Evolutionary conservation across 2,888 invertebrate species (phyloP), one percentile per base, ranked within the genome.

Genomic region (Morinoia aosen): DNA sequence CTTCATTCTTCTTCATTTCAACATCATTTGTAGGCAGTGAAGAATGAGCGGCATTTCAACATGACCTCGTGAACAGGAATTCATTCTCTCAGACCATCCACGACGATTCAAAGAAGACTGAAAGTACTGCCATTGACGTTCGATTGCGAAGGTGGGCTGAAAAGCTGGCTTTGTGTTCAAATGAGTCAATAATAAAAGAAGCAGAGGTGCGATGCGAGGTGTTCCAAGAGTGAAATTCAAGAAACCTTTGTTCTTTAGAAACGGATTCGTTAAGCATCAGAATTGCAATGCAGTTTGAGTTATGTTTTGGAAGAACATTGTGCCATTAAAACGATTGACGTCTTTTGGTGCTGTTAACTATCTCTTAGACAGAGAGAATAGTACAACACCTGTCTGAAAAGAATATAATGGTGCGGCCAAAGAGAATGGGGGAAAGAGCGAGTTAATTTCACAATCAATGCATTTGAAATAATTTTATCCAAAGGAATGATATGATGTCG

Each of bases 1-100:
- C 95, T 95, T 95, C 95, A 96, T 96, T 95, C 95, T 95, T 96
- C 96, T 96, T 96, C 96, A 96, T 96, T 96, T 96, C 91, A 96
- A 95, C 96, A 95, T 96, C 95, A 96, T 96, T 96, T 96, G 58
- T 88, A 91, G 91, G 95, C 90, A 88, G 48, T 93, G 93, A 93
- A 93, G 93, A 93, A 93, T 93, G 93, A 93, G 93, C n/a, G 93
- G 93, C 93, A 93, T 93, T 93, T 93, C 93, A 93, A 93, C 93
- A 93, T 57, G 93, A 93, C 48, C 93, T 93, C 93, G 93, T 40
- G 90, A 90, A 90, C 48, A 90, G 90, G 90, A 39, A 90, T 39
- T 90, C 90, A 90, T 90, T 90, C 48, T 40, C 33, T 40, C 39
- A 39, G 40, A 90, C 39, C 39, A 40, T 40, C 39, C 48, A 40